A percentile compares a stretch with the other conserved stretches of the same genome.
These are phyloP conservation scores for Stramonita haemastoma DNA, from an alignment of 2,888 invertebrate species.

Conservation along the genomic window DNA sequence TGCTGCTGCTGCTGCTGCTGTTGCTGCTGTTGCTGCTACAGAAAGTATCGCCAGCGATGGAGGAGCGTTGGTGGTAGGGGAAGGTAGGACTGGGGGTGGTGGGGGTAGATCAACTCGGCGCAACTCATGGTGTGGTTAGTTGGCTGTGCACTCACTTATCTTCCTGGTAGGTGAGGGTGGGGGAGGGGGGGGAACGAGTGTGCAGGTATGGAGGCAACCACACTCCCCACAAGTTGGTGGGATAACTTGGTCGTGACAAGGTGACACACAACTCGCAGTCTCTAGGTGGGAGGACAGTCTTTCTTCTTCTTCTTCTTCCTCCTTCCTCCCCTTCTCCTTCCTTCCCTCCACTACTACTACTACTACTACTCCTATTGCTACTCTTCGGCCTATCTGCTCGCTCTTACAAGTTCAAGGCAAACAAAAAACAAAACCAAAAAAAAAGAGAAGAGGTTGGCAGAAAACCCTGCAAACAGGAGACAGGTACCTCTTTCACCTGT, in stretches of 20 bases:
- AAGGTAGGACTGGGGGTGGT: not conserved
- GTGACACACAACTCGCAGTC: too few relatives aligned
- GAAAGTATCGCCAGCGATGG: not conserved
- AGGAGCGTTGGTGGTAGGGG: not conserved
- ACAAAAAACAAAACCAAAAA: not conserved
- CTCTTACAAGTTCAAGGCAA: too few relatives aligned
- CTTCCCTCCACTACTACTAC: too few relatives aligned
- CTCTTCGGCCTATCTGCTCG: too few relatives aligned
- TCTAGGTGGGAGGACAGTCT: too few relatives aligned
- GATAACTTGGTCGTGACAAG: too few relatives aligned
- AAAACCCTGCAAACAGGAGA: not conserved
- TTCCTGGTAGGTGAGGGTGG: not conserved
- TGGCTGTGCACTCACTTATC: too few relatives aligned
- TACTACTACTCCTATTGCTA: too few relatives aligned
- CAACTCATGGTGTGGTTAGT: constrained; percentile 22
- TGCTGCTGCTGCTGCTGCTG: constrained; percentile 16
- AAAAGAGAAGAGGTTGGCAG: not conserved
- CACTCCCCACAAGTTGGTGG: too few relatives aligned
- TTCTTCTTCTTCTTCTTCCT: too few relatives aligned
- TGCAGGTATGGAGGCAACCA: too few relatives aligned
- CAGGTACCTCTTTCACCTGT: constrained; percentile 16
- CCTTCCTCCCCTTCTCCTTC: too few relatives aligned
- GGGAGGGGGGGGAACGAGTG: not conserved
- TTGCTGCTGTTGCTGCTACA: not conserved
- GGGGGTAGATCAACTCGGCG: constrained; percentile 23